Conservation (phyloP, 37 sponge, comb jelly and placozoan species). For the Aplysina aerophoba region DNA sequence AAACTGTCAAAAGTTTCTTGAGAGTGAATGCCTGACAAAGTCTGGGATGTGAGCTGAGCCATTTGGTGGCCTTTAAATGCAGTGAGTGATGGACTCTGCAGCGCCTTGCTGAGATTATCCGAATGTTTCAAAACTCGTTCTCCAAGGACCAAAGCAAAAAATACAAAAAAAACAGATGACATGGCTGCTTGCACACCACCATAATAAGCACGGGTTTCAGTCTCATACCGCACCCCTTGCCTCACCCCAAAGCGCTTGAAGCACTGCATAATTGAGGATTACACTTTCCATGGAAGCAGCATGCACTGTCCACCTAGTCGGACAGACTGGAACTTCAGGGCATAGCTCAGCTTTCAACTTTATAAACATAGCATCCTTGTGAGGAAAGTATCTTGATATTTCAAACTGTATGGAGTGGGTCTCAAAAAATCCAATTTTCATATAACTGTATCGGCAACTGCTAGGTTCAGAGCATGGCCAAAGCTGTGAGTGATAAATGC, state of each 20-base stretch:
- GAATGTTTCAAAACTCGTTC: not conserved
- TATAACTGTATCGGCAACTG: not conserved
- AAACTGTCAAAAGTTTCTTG: constrained; percentile 18
- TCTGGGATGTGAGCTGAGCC: constrained; percentile 19
- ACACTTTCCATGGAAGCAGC: constrained; percentile 11
- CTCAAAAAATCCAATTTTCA: not conserved
- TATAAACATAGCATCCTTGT: constrained; percentile 1
- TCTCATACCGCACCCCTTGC: not conserved
- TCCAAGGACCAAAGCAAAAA: constrained; percentile 8
- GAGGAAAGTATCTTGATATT: not conserved
- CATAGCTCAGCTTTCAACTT: constrained; percentile 14
- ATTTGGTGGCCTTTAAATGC: constrained; percentile 3
- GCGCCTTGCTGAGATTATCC: not conserved
- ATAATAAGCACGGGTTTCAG: not conserved
- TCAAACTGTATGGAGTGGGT: constrained; percentile 5
- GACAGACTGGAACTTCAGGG: constrained; percentile 4
- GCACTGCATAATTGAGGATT: not conserved
- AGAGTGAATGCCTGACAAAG: constrained; percentile 8
- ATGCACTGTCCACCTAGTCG: constrained; percentile 16
- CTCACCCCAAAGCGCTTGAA: not conserved
- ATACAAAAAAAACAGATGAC: not conserved
- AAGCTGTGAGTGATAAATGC: not conserved
- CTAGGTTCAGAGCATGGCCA: constrained; percentile 27
- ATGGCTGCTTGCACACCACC: constrained; percentile 16
- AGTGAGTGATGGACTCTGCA: constrained; percentile 17